phyloP scores from a whole-genome alignment of 2,888 invertebrate genomes.

The Macroteleia sp. region DNA sequence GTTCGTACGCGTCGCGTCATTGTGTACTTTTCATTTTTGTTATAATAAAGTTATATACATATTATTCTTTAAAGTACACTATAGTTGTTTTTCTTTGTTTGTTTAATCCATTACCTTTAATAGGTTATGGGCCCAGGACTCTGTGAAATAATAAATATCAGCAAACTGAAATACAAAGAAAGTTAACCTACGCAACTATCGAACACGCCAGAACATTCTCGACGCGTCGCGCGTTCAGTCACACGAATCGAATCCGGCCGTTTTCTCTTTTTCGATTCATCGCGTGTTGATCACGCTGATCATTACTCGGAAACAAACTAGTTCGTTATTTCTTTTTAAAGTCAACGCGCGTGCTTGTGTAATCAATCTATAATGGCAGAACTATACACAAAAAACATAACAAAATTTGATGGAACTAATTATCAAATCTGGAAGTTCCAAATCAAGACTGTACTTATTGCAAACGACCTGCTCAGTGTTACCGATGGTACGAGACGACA shows the following conservation, averaged over 20 bases:
- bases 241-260: no score
- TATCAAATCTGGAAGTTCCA: slow-evolving; percentile 48
- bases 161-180: neutral
- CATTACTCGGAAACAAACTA: no score
- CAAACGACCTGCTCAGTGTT: neutral
- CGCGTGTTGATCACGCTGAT: no score
- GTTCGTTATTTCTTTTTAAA: neutral
- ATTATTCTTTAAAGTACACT: no score
- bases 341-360: neutral
- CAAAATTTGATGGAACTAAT: slow-evolving; percentile 34
- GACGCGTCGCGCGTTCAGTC: no score
- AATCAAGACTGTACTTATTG: slow-evolving; percentile 1
- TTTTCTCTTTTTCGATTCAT: no score
- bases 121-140: slow-evolving; percentile 5
- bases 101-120: neutral
- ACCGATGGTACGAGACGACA: neutral
- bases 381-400: slow-evolving; percentile 5
- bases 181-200: neutral
- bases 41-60: no score
- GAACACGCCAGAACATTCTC: no score
- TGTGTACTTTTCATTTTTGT: no score
- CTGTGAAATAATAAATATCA: neutral
- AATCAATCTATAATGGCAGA: no score
- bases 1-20: no score
- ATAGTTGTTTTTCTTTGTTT: no score